Percentiles rank a stretch among this genome's conserved stretches.
These are phyloP conservation scores for Cephalopterus ornatus DNA, from an alignment of 2,113 vertebrate genomes.

Conservation along the genomic window DNA sequence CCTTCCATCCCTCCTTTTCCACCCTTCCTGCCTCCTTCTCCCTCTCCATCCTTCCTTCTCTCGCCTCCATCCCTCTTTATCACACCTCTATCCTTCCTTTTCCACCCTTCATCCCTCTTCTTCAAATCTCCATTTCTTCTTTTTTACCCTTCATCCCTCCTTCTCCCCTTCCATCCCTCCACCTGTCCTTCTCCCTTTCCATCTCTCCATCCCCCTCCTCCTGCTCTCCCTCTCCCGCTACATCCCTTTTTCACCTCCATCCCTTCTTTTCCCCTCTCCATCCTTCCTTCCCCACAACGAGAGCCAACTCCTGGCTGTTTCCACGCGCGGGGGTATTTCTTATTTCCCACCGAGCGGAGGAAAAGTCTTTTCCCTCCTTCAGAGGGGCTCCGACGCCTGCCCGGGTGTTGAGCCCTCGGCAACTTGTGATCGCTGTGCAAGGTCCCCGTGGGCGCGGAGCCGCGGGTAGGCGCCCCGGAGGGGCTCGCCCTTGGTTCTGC, in stretches of 20 bases:
- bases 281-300: not conserved
- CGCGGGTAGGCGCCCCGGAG: not conserved
- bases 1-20: not conserved
- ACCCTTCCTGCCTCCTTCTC: not conserved
- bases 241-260: not conserved
- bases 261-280: not conserved
- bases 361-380: not conserved
- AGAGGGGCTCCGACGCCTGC: not conserved
- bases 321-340: not conserved
- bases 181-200: not conserved
- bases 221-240: not conserved
- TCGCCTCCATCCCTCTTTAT: not conserved
- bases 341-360: not conserved
- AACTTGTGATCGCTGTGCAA: not conserved
- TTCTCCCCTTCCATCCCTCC: not conserved
- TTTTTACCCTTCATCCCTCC: not conserved
- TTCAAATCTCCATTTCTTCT: not conserved
- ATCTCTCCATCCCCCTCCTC: not conserved
- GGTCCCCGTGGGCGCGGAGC: not conserved
- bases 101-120: not conserved
- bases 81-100: not conserved
- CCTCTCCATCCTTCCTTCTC: not conserved
- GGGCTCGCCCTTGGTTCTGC: not conserved
- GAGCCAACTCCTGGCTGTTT: not conserved
- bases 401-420: not conserved